Base-by-base conservation (phyloP, 2,888 invertebrate species). In the Nebria brevicollis region DNA sequence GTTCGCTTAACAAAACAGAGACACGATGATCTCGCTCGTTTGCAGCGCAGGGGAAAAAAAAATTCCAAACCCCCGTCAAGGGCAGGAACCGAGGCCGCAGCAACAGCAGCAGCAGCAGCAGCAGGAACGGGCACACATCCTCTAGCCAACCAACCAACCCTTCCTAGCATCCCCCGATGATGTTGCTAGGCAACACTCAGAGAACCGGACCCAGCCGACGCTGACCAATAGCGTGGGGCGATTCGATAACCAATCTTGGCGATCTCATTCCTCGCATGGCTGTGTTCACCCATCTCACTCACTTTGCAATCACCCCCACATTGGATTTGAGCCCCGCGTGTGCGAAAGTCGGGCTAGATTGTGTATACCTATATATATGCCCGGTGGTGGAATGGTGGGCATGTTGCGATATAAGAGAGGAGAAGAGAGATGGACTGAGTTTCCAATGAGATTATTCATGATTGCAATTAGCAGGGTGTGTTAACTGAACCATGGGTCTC, bases 191-290 rank as follows among this genome's bases (percentile, higher is more conserved):
- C 80, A 76, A 81, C 80, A 15, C 64, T 64, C 72, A 64, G 66
- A 66, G 77, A 43, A 66, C 79, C 75, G 75, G 74, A 74, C 79
- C 79, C 26, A 34, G 79, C 54, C 75, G 77, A 42, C 70, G 34
- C 77, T 72, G 77, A 74, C 75, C 75, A 75, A 75, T 75, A 75
- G 75, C 75, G 75, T 20, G 54, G 75, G 75, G 75, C 75, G 54
- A 75, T 81, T 66, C 88, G 87, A 88, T 89, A 88, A 87, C 89
- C 88, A 89, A 89, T 89, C 89, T 89, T 88, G 88, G 88, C 77
- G 81, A 88, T 87, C 88, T 88, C 88, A 88, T 88, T 88, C 87
- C 87, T 87, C 88, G 88, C 88, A 88, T 88, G 88, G 88, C 87
- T 87, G 88, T 73, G 43, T 73, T 73, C 70, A 54, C 68, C 76